A percentile compares a stretch with the other conserved stretches of the same genome.
These are phyloP conservation scores for Pocillopora verrucosa DNA, from an alignment of 64 coral and sea anemone genomes.

Conservation along the genomic window DNA sequence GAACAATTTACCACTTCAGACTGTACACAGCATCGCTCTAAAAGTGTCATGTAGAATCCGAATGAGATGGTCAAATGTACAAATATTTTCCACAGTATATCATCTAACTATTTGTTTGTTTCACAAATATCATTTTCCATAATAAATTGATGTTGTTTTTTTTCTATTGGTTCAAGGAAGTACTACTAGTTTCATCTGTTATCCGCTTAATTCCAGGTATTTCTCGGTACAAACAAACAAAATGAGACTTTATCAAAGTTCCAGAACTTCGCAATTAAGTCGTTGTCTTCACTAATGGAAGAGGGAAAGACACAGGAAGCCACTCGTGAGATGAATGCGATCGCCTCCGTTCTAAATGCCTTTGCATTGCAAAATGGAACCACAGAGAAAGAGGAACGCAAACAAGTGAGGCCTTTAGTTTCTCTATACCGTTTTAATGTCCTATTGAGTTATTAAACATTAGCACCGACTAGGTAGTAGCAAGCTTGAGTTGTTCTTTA, in stretches of 20 bases:
- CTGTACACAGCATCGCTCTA: too few relatives aligned
- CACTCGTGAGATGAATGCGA: background rate
- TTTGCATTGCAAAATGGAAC: slow-evolving; percentile 4
- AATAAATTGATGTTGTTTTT: too few relatives aligned
- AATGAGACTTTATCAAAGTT: background rate
- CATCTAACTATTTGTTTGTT: too few relatives aligned
- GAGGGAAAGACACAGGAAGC: slow-evolving; percentile 13
- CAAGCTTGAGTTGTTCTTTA: too few relatives aligned
- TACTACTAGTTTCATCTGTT: background rate
- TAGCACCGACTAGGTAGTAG: too few relatives aligned
- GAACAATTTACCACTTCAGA: too few relatives aligned
- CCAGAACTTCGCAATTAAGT: background rate
- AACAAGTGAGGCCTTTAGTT: background rate
- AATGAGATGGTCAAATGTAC: too few relatives aligned
- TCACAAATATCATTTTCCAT: too few relatives aligned
- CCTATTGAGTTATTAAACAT: background rate
- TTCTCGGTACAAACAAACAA: background rate
- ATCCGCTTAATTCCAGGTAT: background rate
- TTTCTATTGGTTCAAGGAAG: too few relatives aligned
- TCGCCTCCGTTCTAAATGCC: background rate
- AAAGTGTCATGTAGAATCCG: too few relatives aligned
- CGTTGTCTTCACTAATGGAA: background rate
- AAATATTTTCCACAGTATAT: too few relatives aligned
- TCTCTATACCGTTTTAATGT: background rate
- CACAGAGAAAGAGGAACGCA: background rate